These are phyloP conservation scores for Daboia siamensis DNA, from an alignment of 2,113 vertebrate genomes.

Conservation along the genomic window DNA sequence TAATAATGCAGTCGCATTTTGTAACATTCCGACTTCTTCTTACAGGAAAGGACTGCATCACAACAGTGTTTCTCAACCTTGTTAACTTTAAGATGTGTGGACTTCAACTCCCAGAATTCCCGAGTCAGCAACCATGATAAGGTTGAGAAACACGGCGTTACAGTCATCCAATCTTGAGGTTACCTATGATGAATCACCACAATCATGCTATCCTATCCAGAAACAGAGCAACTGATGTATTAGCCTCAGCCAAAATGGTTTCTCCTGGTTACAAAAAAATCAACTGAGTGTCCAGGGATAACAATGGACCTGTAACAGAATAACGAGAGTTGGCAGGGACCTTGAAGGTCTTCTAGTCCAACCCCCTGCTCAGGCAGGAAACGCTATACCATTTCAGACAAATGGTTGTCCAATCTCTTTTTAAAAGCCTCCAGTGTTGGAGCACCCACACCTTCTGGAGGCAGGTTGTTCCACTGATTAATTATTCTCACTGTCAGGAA, in stretches of 20 bases:
- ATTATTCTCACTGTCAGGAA: background rate
- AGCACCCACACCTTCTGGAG: background rate
- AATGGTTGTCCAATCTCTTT: background rate
- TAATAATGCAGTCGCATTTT: background rate
- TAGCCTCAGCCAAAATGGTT: background rate
- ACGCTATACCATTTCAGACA: background rate
- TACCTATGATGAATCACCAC: background rate
- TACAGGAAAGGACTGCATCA: background rate
- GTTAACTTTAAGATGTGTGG: background rate
- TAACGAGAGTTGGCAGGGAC: background rate
- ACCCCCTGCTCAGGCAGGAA: background rate
- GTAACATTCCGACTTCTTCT: background rate
- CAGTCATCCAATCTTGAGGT: background rate
- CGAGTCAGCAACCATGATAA: too few species aligned
- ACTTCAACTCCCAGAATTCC: background rate
- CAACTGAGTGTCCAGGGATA: background rate
- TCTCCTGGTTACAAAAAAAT: background rate
- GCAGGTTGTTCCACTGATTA: background rate
- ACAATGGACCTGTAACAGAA: background rate
- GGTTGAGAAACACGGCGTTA: background rate
- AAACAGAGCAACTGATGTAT: background rate
- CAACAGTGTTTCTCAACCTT: background rate
- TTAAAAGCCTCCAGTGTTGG: background rate
- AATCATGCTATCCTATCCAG: background rate
- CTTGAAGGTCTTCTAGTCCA: background rate